phyloP scores from a whole-genome alignment of 2,888 invertebrate species.

The Microplitis deprimator region DNA sequence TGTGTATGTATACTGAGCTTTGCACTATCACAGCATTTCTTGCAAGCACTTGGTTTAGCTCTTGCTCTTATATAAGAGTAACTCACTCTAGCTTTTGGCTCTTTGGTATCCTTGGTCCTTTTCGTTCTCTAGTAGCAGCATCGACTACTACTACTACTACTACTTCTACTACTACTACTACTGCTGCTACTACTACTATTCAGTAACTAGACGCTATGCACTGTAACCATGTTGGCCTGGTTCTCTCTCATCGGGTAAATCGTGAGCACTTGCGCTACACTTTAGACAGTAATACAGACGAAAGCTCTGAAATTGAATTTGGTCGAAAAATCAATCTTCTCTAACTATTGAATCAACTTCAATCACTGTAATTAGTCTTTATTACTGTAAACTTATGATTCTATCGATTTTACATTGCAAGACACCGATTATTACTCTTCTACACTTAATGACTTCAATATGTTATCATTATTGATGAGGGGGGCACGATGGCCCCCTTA shows the following conservation, averaged over 20 bases:
- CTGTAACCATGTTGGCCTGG: slow-evolving; percentile 14
- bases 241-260: slow-evolving; percentile 6
- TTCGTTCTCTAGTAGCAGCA: not conserved
- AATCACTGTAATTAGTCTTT: slow-evolving; percentile 10
- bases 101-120: not conserved
- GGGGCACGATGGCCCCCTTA: too few species aligned
- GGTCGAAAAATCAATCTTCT: slow-evolving; percentile 18
- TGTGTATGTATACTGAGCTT: not conserved
- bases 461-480: not conserved
- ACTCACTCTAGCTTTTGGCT: not conserved
- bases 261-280: slow-evolving; percentile 18
- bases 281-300: slow-evolving; percentile 14
- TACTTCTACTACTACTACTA: not conserved
- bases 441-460: not conserved
- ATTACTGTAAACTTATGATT: not conserved
- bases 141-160: not conserved
- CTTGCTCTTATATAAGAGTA: not conserved
- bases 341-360: slow-evolving; percentile 17
- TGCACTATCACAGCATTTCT: not conserved
- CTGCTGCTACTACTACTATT: not conserved
- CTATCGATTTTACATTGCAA: slow-evolving; percentile 3
- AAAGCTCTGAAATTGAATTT: slow-evolving; percentile 11
- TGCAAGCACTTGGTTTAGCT: not conserved
- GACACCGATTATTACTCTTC: not conserved
- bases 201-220: not conserved